Conservation (phyloP, 2,888 invertebrate genomes). For the Schizaphis graminum region DNA sequence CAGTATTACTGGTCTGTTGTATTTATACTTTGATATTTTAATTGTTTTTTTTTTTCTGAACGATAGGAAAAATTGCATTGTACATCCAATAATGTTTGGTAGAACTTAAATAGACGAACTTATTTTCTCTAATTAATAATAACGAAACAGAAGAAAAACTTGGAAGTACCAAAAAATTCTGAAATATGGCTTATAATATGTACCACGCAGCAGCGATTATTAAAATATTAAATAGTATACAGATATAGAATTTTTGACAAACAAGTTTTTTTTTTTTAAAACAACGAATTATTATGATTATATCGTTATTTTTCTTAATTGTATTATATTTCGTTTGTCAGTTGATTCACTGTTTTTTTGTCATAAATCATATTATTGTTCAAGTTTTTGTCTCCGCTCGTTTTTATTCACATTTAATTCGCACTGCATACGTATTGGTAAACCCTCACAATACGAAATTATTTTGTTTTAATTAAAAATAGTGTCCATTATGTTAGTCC, state of each 20-base stretch:
- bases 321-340: background rate
- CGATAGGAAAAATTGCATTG: background rate
- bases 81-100: background rate
- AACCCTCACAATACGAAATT: background rate
- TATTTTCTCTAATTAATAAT: background rate
- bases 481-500: background rate
- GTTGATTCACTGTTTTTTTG: background rate
- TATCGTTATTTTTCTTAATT: background rate
- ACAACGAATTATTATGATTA: background rate
- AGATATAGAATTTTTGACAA: background rate
- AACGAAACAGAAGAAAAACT: too few species aligned
- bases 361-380: background rate
- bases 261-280: background rate
- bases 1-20: background rate
- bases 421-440: background rate
- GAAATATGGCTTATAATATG: background rate
- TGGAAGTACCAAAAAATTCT: background rate
- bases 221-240: background rate
- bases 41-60: slow-evolving; percentile 4
- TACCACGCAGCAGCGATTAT: background rate
- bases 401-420: background rate
- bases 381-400: background rate
- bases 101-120: background rate
- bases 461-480: background rate
- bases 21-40: slow-evolving; percentile 5